A percentile compares a stretch with the other conserved stretches of the same genome.
These are phyloP conservation scores for Lamprotornis superbus DNA, from an alignment of 2,113 vertebrate species.

Conservation along the genomic window DNA sequence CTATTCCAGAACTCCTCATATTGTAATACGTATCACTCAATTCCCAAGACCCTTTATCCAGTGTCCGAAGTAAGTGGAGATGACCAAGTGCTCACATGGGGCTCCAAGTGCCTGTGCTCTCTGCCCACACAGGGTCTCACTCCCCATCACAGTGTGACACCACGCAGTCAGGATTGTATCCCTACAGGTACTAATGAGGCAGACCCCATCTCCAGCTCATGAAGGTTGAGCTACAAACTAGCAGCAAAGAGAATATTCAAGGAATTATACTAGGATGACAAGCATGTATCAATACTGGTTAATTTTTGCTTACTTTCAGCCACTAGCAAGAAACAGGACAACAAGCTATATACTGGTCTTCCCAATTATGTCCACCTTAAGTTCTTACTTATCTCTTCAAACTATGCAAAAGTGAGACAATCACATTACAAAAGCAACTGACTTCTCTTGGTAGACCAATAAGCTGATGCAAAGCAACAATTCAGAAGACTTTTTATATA, in stretches of 20 bases:
- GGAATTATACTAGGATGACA: neutral
- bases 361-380: neutral
- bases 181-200: neutral
- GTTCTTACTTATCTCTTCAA: neutral
- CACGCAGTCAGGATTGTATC: rapidly evolving
- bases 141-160: neutral
- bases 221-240: neutral
- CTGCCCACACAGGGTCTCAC: rapidly evolving
- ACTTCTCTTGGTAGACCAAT: neutral
- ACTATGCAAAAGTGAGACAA: neutral
- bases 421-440: neutral
- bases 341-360: neutral
- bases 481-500: neutral
- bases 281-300: neutral
- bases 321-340: neutral
- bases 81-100: rapidly evolving
- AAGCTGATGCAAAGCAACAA: neutral
- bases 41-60: neutral
- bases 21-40: neutral
- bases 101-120: neutral
- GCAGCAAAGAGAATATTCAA: neutral
- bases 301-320: neutral
- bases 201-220: neutral
- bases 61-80: neutral
- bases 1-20: neutral